Evolutionary conservation across 1,140 invertebrate genomes (phyloP).

Genomic region (Samia ricini): DNA sequence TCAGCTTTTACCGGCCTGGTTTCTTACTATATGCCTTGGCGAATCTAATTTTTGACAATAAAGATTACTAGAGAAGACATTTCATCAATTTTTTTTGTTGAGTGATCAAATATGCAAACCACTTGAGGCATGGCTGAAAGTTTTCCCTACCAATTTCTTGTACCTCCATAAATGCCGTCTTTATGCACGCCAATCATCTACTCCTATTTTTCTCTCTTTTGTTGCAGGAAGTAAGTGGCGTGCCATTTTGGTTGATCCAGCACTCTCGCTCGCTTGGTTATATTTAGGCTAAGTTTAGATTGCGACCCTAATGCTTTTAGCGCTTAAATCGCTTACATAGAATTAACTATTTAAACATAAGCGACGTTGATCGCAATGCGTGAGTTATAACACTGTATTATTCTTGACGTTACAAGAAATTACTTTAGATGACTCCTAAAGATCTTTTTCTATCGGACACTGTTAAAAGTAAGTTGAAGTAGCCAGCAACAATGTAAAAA

Average conservation of each 20-base stretch:
- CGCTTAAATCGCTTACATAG: slow-evolving; percentile 63
- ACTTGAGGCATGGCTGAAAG: slow-evolving; percentile 38
- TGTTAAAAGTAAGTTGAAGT: neutral
- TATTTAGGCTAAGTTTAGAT: slow-evolving; percentile 64
- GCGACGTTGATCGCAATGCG: slow-evolving; percentile 27
- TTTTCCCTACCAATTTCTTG: slow-evolving; percentile 32
- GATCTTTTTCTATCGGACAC: neutral
- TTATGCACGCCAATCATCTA: slow-evolving; percentile 68
- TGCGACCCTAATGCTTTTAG: slow-evolving; percentile 60
- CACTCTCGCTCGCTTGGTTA: slow-evolving; percentile 63
- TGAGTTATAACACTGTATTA: slow-evolving; percentile 28
- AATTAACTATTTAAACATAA: slow-evolving; percentile 34
- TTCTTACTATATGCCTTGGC: slow-evolving; percentile 51
- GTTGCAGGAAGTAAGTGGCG: slow-evolving; percentile 81
- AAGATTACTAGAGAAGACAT: neutral
- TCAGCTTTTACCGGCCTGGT: slow-evolving; percentile 58
- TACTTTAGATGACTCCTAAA: neutral
- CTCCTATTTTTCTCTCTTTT: slow-evolving; percentile 72
- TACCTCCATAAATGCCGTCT: slow-evolving; percentile 38
- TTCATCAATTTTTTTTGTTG: neutral
- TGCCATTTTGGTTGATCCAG: slow-evolving; percentile 69
- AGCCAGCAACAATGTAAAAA: neutral
- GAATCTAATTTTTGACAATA: slow-evolving; percentile 23
- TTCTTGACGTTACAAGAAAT: slow-evolving; percentile 21
- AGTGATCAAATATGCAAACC: slow-evolving; percentile 22